Percentiles rank a stretch among this genome's conserved stretches.
Conservation (phyloP, 2,888 invertebrate genomes). For the Schrankia costaestrigalis region DNA sequence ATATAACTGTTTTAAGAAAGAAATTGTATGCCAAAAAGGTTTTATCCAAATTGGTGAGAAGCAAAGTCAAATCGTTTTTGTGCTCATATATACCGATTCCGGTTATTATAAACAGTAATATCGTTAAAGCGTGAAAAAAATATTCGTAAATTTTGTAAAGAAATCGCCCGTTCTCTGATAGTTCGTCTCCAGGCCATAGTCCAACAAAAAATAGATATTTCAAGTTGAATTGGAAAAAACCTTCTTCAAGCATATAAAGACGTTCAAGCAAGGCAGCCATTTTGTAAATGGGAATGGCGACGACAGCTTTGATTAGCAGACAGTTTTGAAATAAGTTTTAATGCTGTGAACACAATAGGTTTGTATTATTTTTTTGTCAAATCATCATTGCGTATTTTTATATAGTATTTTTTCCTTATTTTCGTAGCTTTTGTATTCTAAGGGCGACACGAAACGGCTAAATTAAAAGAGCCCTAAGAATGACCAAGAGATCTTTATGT, state of each 20-base stretch:
- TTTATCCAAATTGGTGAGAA: conserved; percentile 57
- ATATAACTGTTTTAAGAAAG: conserved; percentile 49
- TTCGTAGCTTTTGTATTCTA: too few species aligned
- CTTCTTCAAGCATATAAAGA: conserved; percentile 30
- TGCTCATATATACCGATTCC: conserved; percentile 48
- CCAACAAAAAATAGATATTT: conserved; percentile 55
- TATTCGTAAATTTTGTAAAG: conserved; percentile 51
- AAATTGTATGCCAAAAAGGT: conserved; percentile 52
- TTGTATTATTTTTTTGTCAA: too few species aligned
- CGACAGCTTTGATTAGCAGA: too few species aligned
- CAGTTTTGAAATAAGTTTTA: too few species aligned
- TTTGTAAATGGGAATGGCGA: conserved; percentile 44
- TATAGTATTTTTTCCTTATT: too few species aligned
- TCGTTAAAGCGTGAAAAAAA: conserved; percentile 37
- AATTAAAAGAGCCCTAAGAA: too few species aligned
- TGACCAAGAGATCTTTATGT: too few species aligned
- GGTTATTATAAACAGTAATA: conserved; percentile 39
- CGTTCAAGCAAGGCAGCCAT: conserved; percentile 32
- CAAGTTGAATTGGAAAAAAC: conserved; percentile 57
- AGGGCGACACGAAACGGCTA: too few species aligned
- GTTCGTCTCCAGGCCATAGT: conserved; percentile 52
- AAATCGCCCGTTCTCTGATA: conserved; percentile 24
- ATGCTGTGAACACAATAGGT: too few species aligned
- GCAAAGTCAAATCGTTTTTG: conserved; percentile 34
- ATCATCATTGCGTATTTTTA: too few species aligned